Evolutionary conservation across 1,140 invertebrate species (phyloP).

Genomic region (Sitophilus oryzae): DNA sequence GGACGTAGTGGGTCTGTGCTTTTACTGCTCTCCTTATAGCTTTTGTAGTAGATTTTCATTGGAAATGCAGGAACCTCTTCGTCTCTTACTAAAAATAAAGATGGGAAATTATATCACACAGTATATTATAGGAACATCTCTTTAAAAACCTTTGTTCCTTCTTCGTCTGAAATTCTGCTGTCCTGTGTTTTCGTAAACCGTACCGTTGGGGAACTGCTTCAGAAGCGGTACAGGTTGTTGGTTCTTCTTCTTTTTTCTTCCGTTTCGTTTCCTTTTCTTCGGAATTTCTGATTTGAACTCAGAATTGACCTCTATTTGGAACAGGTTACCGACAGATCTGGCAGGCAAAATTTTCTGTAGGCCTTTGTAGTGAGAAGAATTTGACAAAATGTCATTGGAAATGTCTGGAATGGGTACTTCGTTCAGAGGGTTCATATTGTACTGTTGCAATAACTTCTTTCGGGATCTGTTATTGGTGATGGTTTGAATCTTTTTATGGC

Average conservation of each 20-base stretch:
- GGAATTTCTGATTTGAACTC: not conserved
- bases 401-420: conserved; percentile 19
- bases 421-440: conserved; percentile 13
- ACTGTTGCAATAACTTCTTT: conserved; percentile 9
- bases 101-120: not conserved
- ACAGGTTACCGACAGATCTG: not conserved
- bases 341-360: not conserved
- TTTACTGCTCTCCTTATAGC: conserved; percentile 17
- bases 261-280: not conserved
- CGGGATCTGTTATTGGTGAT: conserved; percentile 12
- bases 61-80: not conserved
- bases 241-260: not conserved
- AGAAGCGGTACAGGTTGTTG: conserved; percentile 4
- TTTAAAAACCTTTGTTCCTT: conserved; percentile 7
- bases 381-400: conserved; percentile 1
- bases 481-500: conserved; percentile 23
- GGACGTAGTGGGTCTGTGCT: conserved; percentile 25
- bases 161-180: not conserved
- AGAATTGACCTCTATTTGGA: conserved; percentile 11
- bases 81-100: conserved; percentile 15
- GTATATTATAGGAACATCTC: not conserved
- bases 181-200: conserved; percentile 1
- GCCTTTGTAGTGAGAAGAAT: not conserved
- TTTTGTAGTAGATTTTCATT: conserved; percentile 15
- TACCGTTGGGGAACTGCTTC: conserved; percentile 4